Evolutionary conservation across 2,888 invertebrate genomes (phyloP), one percentile per base, ranked within the genome.

Genomic region (Drosophila tripunctata): DNA sequence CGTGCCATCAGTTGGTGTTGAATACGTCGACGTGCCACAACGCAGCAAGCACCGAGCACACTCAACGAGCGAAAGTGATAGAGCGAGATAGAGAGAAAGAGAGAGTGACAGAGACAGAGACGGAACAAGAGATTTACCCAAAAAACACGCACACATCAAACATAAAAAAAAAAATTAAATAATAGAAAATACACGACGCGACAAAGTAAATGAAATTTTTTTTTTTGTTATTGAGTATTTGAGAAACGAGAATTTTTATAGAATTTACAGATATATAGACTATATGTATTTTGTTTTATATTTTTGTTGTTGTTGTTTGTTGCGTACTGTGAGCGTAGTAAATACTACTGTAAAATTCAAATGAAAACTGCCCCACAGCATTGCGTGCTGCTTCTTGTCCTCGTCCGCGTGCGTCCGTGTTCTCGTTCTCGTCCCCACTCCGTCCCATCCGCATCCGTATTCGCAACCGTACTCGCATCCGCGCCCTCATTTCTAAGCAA

Each of bases 21-120:
- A 87, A 86, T 70, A 78, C 78, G 75, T 78, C 75, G 78, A 78
- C 82, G 75, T 79, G 87, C 75, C 78, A 88, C 81, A 88, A 85
- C 82, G 71, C 56, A 65, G 54, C 60, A 31, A 69, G 60, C 75
- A 45, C 27, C 15, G 24, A 38, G 43, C 33, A 40, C 40, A 12
- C 19, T 27, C 24, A 52, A 44, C 38, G 22, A 58, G 7, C 7
- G 6, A 19, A 7, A 14, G 14, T n/a, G 6, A 8, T 1, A 27
- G 27, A 27, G 4, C n/a, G n/a, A n/a, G n/a, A 58, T 7, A n/a
- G 6, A 19, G n/a, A 14, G 14, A 14, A 10, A 8, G 3, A 27
- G 27, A 27, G 4, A 27, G 24, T 8, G 27, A 27, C 27, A 8
- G 27, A 5, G 12, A 41, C 12, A 50, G 22, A 40, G 27, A 27